A percentile compares a stretch with the other conserved stretches of the same genome.
phyloP scores from a whole-genome alignment of 2,888 invertebrate species.

The Nemotelus nigrinus region DNA sequence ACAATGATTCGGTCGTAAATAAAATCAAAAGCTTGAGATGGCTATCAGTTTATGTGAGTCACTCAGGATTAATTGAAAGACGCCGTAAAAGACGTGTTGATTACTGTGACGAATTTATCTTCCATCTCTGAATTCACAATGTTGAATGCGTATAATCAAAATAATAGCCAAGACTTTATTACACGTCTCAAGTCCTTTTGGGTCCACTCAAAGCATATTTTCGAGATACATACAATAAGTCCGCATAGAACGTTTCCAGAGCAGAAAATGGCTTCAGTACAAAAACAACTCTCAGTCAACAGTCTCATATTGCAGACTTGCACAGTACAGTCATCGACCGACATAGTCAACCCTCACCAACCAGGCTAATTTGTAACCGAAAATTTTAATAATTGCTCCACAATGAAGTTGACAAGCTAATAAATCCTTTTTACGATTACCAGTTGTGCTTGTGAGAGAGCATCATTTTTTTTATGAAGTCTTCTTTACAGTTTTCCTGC shows the following conservation, averaged over 20 bases:
- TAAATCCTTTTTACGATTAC: constrained; percentile 15
- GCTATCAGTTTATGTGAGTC: not conserved
- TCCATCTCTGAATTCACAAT: constrained; percentile 12
- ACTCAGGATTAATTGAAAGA: constrained; percentile 11
- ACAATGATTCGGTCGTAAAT: too few species aligned
- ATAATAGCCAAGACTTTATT: constrained; percentile 13
- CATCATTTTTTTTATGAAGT: too few species aligned
- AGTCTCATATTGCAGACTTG: not conserved
- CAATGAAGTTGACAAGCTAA: not conserved
- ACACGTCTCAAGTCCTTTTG: not conserved
- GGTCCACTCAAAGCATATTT: not conserved
- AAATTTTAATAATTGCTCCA: constrained; percentile 14
- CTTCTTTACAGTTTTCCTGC: too few species aligned
- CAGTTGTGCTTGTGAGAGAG: not conserved
- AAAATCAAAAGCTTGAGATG: too few species aligned
- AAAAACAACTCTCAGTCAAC: not conserved
- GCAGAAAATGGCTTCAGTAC: not conserved
- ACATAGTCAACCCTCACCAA: not conserved
- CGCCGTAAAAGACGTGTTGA: constrained; percentile 9
- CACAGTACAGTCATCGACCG: not conserved
- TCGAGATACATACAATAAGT: not conserved
- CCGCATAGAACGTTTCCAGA: not conserved
- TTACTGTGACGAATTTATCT: constrained; percentile 1
- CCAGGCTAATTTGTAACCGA: not conserved
- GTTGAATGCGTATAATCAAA: constrained; percentile 3